Evolutionary conservation across 2,113 vertebrate species (phyloP).

Genomic region (Oryzias javanicus): DNA sequence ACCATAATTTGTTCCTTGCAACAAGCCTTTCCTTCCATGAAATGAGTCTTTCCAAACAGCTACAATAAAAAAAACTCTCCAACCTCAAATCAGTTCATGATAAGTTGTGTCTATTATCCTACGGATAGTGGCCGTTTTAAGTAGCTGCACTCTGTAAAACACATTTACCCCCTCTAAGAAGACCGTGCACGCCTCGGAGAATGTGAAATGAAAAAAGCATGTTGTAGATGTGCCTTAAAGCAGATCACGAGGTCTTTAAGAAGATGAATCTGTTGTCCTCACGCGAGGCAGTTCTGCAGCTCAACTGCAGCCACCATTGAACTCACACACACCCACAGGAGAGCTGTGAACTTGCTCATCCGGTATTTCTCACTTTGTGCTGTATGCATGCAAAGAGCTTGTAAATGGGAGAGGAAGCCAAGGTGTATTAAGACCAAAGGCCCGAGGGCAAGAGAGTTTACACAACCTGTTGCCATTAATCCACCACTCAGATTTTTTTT

Average conservation of each 20-base stretch:
- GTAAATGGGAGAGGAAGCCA: constrained; percentile 75
- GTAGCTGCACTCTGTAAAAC: too few relatives aligned
- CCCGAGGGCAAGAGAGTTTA: constrained; percentile 77
- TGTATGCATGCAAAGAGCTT: constrained; percentile 69
- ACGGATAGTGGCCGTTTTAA: too few relatives aligned
- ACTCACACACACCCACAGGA: constrained; percentile 4
- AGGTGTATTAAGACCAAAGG: constrained; percentile 68
- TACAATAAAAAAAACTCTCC: too few relatives aligned
- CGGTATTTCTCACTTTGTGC: constrained; percentile 63
- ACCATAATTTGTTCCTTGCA: too few relatives aligned
- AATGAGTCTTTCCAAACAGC: too few relatives aligned
- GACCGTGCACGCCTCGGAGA: too few relatives aligned
- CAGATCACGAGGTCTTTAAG: constrained; percentile 52
- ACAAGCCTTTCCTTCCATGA: too few relatives aligned
- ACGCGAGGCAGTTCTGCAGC: constrained; percentile 66
- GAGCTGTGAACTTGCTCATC: constrained; percentile 58
- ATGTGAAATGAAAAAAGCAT: constrained; percentile 11
- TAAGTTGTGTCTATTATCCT: too few relatives aligned
- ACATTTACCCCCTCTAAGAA: too few relatives aligned
- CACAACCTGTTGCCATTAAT: constrained; percentile 73
- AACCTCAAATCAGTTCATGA: too few relatives aligned
- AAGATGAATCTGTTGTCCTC: constrained; percentile 70
- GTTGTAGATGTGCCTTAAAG: constrained; percentile 56
- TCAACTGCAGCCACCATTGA: constrained; percentile 8
- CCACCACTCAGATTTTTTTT: constrained; percentile 60